Conservation (phyloP, 2,797 vertebrate genomes). For the Aldrovandia affinis region DNA sequence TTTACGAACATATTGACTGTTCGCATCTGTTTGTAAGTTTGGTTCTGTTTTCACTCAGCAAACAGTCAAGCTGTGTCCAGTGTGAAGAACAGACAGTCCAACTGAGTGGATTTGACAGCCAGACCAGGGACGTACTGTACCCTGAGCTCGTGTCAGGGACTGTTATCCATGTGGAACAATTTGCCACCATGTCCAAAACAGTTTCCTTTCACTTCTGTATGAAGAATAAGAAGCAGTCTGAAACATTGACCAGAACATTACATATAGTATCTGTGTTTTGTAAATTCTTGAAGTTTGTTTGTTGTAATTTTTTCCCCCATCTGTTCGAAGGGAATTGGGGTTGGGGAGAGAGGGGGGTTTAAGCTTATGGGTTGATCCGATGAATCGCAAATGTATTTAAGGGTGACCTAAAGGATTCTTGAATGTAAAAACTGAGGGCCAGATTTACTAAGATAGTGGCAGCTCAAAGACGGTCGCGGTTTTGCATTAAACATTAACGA, state of each 20-base stretch:
- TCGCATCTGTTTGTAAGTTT: background rate
- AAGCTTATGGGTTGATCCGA: no score
- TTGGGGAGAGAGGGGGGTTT: no score
- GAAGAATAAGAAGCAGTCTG: background rate
- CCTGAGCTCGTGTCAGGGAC: background rate
- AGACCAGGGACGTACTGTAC: background rate
- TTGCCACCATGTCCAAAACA: background rate
- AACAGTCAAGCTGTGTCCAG: background rate
- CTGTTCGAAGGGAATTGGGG: no score
- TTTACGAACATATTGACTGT: background rate
- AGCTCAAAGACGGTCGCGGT: no score
- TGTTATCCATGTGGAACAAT: background rate
- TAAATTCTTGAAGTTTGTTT: no score
- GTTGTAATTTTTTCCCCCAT: no score
- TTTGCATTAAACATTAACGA: no score
- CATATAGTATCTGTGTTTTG: no score
- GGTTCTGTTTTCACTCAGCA: background rate
- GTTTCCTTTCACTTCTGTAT: background rate
- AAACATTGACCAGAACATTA: no score
- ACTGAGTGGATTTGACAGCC: background rate
- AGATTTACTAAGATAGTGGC: no score
- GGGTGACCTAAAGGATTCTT: background rate
- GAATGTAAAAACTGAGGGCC: no score
- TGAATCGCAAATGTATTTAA: background rate
- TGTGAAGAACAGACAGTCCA: background rate